A percentile compares a stretch with the other conserved stretches of the same genome.
Conservation (phyloP, 2,113 vertebrate genomes). For the Elgaria multicarinata region DNA sequence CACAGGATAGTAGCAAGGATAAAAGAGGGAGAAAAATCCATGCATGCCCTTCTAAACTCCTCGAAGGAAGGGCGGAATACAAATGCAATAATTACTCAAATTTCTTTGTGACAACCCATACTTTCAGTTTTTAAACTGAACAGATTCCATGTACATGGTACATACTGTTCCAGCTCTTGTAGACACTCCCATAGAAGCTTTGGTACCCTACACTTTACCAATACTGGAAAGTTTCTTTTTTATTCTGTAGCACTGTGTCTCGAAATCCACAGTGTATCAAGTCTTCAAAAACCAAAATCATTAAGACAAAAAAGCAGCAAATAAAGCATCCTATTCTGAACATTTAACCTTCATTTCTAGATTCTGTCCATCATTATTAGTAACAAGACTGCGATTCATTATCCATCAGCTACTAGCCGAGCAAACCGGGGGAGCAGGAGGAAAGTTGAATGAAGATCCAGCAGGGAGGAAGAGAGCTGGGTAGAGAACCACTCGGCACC, state of each 20-base stretch:
- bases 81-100: not conserved
- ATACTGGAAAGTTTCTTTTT: not conserved
- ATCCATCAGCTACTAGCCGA: not conserved
- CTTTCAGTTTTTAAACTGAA: not conserved
- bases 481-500: not conserved
- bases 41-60: too few species aligned
- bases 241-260: not conserved
- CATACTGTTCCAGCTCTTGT: not conserved
- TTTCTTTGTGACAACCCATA: not conserved
- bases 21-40: not conserved
- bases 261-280: not conserved
- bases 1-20: not conserved
- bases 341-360: not conserved
- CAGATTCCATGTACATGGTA: not conserved
- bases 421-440: not conserved
- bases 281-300: not conserved
- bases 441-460: not conserved
- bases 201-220: not conserved
- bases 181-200: not conserved
- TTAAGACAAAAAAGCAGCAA: not conserved
- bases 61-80: not conserved
- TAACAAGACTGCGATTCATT: not conserved
- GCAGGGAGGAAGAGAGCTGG: too few species aligned
- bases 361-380: not conserved
- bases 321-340: not conserved